phyloP scores from a whole-genome alignment of 2,888 invertebrate genomes.

The Epinotia bilunana region DNA sequence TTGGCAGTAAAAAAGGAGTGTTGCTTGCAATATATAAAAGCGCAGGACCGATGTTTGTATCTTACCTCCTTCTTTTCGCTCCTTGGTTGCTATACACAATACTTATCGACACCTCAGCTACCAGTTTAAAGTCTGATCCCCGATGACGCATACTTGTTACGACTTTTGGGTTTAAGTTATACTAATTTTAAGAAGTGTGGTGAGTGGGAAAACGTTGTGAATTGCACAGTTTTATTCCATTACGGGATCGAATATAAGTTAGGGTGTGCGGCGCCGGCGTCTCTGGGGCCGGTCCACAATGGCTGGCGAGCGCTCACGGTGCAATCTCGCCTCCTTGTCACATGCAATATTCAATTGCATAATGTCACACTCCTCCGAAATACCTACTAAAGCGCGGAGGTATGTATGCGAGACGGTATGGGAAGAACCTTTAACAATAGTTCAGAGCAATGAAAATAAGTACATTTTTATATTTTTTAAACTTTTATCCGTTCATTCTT shows the following conservation, averaged over 20 bases:
- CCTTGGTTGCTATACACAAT: slow-evolving; percentile 27
- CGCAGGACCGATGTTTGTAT: slow-evolving; percentile 47
- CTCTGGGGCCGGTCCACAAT: slow-evolving; percentile 49
- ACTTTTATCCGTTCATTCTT: too few species aligned
- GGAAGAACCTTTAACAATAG: background rate
- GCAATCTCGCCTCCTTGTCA: slow-evolving; percentile 60
- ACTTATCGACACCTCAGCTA: slow-evolving; percentile 1
- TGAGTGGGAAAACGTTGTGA: background rate
- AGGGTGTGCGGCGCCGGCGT: slow-evolving; percentile 50
- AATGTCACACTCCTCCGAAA: slow-evolving; percentile 47
- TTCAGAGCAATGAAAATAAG: too few species aligned
- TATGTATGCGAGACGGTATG: slow-evolving; percentile 3
- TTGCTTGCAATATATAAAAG: slow-evolving; percentile 20
- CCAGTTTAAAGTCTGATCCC: background rate
- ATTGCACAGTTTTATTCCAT: slow-evolving; percentile 55
- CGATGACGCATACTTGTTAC: background rate
- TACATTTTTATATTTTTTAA: too few species aligned
- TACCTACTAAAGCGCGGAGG: slow-evolving; percentile 9
- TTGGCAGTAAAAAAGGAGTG: slow-evolving; percentile 15
- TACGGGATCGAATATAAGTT: slow-evolving; percentile 68
- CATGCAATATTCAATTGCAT: slow-evolving; percentile 59
- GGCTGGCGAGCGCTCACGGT: slow-evolving; percentile 54
- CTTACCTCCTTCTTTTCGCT: slow-evolving; percentile 44
- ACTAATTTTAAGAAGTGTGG: background rate
- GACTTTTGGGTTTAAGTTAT: background rate